Base-by-base conservation (phyloP, 2,888 invertebrate species). In the Entomobrya proxima region DNA sequence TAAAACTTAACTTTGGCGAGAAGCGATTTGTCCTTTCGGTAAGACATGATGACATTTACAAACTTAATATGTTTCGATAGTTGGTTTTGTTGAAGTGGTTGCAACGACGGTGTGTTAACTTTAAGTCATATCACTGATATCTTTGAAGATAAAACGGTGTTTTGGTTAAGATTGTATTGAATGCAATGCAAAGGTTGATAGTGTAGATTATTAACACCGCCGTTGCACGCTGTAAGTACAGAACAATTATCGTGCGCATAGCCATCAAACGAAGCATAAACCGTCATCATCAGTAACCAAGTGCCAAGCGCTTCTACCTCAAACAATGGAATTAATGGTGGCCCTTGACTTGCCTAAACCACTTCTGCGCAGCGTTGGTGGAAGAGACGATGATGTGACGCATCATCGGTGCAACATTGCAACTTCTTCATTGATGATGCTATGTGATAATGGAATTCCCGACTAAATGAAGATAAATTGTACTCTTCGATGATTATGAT, bases 331-430 rank as follows among this genome's bases (percentile, higher is more conserved):
- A 37, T 67, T 40, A 40, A 67, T 67, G 4, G 67, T 27, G 72
- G 80, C 80, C 80, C 55, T 80, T 79, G 78, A 78, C 78, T 78
- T 78, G 32, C 5, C 58, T 61, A 24, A 55, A 24, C 21, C 55
- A 55, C 24, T 24, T 24, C 24, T 7, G 6, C 27, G 55, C 55
- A 55, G 13, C 1, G 24, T 55, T 21, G 2, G 11, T 24, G 21
- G 55, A 24, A 55, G 27, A 4, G 11, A n/a, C n/a, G n/a, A n/a
- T n/a, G n/a, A n/a, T n/a, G n/a, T n/a, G n/a, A n/a, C 27, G 55
- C 55, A 55, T 11, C 1, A 11, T 55, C 9, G 2, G 11, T 24
- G 21, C 24, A 24, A 55, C 21, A 4, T 5, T 24, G 24, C 24
- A n/a, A 55, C 5, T 4, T 47, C 47, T 9, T 52, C 18, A n/a